A percentile compares a stretch with the other conserved stretches of the same genome.
Evolutionary conservation across 1,140 invertebrate species (phyloP).

Genomic region (Helicoverpa armigera): DNA sequence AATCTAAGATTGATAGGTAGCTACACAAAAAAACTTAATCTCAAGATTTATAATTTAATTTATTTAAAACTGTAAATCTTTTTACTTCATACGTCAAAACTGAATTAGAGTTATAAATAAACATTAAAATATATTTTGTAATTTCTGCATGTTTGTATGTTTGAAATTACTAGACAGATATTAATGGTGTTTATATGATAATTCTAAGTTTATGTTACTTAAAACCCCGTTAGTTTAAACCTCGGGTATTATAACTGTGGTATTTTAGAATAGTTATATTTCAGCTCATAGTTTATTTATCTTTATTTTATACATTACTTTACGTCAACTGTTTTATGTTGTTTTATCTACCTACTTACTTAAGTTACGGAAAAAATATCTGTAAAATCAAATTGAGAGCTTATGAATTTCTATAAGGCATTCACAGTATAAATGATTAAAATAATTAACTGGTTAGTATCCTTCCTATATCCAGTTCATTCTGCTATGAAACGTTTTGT

Average conservation of each 20-base stretch:
- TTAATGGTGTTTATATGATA: constrained; percentile 28
- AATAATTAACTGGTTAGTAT: too few species aligned
- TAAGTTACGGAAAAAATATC: too few species aligned
- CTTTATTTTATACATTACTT: too few species aligned
- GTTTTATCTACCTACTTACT: background rate
- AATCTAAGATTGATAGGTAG: constrained; percentile 1
- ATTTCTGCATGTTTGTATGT: constrained; percentile 15
- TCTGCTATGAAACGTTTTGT: too few species aligned
- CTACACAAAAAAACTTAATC: constrained; percentile 10
- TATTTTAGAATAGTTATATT: background rate
- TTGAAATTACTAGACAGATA: constrained; percentile 8
- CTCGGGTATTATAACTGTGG: background rate
- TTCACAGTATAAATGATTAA: too few species aligned
- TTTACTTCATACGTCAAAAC: constrained; percentile 2
- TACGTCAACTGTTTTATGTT: background rate
- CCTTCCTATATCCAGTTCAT: too few species aligned
- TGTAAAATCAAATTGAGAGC: too few species aligned
- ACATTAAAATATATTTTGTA: constrained; percentile 10
- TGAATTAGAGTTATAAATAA: constrained; percentile 25
- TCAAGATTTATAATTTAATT: constrained; percentile 19
- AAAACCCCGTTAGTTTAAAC: constrained; percentile 19
- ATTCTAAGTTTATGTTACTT: constrained; percentile 23
- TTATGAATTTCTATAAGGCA: too few species aligned
- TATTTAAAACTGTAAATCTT: constrained; percentile 6
- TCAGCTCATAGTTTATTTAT: too few species aligned